Conservation (phyloP, 2,888 invertebrate species). For the Nomada ferruginata region DNA sequence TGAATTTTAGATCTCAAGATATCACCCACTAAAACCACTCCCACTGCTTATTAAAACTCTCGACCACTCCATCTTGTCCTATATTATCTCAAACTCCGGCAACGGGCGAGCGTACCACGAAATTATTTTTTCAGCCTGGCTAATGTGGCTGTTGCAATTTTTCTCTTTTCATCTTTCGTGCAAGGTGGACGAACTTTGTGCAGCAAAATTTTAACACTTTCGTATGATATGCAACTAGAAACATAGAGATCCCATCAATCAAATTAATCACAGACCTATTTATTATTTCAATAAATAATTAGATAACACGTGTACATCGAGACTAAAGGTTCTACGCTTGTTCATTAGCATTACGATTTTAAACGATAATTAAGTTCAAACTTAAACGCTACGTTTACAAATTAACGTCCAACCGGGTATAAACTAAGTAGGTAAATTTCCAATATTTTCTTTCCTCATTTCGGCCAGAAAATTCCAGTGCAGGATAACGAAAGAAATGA, state of each 20-base stretch:
- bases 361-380: background rate
- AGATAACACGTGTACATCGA: too few species aligned
- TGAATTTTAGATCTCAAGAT: constrained; percentile 81
- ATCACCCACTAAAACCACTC: constrained; percentile 73
- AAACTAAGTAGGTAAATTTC: background rate
- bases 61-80: constrained; percentile 48
- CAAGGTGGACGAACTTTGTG: background rate
- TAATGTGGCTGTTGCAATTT: background rate
- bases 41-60: constrained; percentile 77
- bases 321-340: too few species aligned
- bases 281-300: background rate
- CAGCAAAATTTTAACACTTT: background rate
- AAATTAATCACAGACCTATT: too few species aligned
- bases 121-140: constrained; percentile 36
- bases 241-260: background rate
- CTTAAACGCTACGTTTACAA: background rate
- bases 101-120: constrained; percentile 24
- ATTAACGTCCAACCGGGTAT: background rate
- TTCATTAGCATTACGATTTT: too few species aligned
- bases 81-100: constrained; percentile 55
- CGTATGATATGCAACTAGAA: background rate
- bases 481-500: background rate
- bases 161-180: background rate
- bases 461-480: background rate
- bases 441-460: background rate